Evolutionary conservation across 1,140 invertebrate genomes (phyloP), one percentile per base, ranked within the genome.

Genomic region (Drosophila erecta): DNA sequence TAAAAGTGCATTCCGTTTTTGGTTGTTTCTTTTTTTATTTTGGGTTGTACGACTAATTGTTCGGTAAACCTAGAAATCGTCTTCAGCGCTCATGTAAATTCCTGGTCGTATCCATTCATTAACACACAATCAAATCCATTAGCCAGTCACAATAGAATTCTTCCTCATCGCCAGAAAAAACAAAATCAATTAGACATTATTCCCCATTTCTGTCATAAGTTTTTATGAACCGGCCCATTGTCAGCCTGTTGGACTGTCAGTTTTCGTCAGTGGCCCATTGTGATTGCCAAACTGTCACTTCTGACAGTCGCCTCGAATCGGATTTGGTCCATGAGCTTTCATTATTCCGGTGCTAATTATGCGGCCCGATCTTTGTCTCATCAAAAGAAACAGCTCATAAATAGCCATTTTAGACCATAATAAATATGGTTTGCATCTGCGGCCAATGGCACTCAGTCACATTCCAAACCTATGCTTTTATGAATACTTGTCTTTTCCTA

Each of bases 101-200:
- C 37, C 38, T 43, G 37, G 38, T 24, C 64, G 50, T 51, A 43
- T 8, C 70, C 83, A 87, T 87, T 87, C 83, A 87, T 87, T 87
- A 87, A 89, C 83, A 87, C 84, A 87, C 83, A 87, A 87, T 87
- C 83, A 87, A 83, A 83, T 87, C 83, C 83, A 87, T 87, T 87
- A 87, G 84, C 27, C 35, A 33, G 40, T 17, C 44, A 87, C 79
- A 89, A 83, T 76, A 59, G 53, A 61, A 71, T 66, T 81, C 61
- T 64, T 54, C 44, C 22, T 47, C 47, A 46, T 33, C 51, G 40
- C 44, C 51, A 37, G 37, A 38, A 38, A 14, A 57, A 50, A 61
- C 30, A 87, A 87, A 86, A 79, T 87, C 83, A 87, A 87, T 87
- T 87, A 87, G 71, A 89, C 65, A 85, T 60, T 76, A 76, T 84